These are phyloP conservation scores for Oligia fasciuncula DNA, from an alignment of 2,888 invertebrate species.

Conservation along the genomic window DNA sequence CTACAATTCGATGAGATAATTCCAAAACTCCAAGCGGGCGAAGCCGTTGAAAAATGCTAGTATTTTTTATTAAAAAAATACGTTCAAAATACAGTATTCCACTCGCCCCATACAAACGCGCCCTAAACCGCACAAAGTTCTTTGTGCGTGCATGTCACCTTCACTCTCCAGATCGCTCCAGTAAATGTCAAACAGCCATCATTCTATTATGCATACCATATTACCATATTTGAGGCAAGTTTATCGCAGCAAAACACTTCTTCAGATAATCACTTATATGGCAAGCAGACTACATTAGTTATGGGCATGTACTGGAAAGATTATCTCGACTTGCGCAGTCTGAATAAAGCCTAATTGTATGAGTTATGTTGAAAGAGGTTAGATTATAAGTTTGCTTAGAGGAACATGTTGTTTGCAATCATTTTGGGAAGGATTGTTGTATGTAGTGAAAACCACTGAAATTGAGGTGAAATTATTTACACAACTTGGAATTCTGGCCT, in stretches of 20 bases:
- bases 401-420: conserved; percentile 28
- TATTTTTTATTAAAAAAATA: not conserved
- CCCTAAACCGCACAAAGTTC: conserved; percentile 26
- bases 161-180: conserved; percentile 38
- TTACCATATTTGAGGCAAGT: conserved; percentile 58
- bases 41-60: not conserved
- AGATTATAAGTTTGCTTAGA: conserved; percentile 21
- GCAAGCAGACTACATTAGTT: conserved; percentile 48
- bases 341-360: conserved; percentile 53
- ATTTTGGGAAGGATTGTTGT: conserved; percentile 11
- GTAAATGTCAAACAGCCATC: conserved; percentile 61
- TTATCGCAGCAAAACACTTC: conserved; percentile 56
- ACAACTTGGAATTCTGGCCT: not conserved
- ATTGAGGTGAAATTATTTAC: conserved; percentile 2
- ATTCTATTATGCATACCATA: conserved; percentile 36
- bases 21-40: not conserved
- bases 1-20: too few species aligned
- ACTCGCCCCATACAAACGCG: not conserved
- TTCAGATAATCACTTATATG: conserved; percentile 59
- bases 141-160: conserved; percentile 55
- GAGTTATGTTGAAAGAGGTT: conserved; percentile 37
- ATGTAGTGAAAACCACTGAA: not conserved
- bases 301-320: conserved; percentile 57
- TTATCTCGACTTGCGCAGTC: conserved; percentile 41
- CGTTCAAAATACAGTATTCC: not conserved